Base-by-base conservation (phyloP, 2,888 invertebrate species). In the Melangyna quadrimaculata region DNA sequence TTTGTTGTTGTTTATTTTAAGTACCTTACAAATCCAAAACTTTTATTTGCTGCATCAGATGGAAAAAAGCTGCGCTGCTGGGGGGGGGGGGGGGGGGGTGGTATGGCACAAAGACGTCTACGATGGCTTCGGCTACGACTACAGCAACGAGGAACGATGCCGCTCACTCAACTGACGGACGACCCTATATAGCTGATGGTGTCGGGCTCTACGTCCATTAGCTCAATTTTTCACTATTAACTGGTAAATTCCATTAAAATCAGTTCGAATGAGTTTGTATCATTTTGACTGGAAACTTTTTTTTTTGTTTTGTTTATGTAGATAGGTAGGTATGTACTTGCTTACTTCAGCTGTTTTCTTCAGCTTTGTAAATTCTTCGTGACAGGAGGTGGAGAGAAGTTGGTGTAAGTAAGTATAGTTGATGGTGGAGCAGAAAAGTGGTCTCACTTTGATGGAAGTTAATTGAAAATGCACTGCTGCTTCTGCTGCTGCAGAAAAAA, bases 221-320 rank as follows among this genome's bases (percentile, higher is more conserved):
- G 71, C 71, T 45, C 72, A 80, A 80, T 86, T 80, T 51, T 67
- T 63, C 72, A 37, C 84, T 57, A 80, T 86, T 80, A 80, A 86
- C 72, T 77, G 51, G 75, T 19, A 75, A 86, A 80, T 72, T 48
- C 77, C 77, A 86, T 80, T 80, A 86, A 86, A 59, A 84, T 80
- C 80, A 84, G 75, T 84, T 77, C 75, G 80, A 80, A 61, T 86
- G 80, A 86, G 80, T 86, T 80, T 80, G 72, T 77, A 80, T 80
- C 80, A 61, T 77, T 86, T 86, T 75, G 69, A 77, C 67, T 80
- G 71, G 71, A 80, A 80, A 57, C 67, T 59, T 72, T 67, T 29
- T 10, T 61, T 32, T 22, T 61, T 37, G 1, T n/a, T 69, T 27
- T 65, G 9, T 61, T 59, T 24, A n/a, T 40, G 6, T 35, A 19